Conservation (phyloP, 2,888 invertebrate species). For the Pachliopta kotzebuea region DNA sequence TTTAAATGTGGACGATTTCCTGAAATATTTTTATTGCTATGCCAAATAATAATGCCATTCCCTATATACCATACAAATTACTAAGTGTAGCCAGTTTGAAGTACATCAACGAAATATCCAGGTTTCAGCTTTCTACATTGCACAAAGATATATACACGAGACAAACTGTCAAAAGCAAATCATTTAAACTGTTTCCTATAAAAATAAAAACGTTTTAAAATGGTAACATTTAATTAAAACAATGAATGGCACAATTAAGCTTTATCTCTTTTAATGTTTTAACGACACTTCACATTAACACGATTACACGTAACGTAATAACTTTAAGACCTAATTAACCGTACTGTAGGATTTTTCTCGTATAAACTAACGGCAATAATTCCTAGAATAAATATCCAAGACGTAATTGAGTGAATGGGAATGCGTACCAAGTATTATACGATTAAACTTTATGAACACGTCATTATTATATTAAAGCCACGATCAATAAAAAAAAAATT, state of each 20-base stretch:
- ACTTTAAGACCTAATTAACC: neutral
- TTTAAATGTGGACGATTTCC: conserved; percentile 19
- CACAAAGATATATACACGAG: neutral
- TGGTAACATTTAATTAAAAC: too few species aligned
- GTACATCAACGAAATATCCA: neutral
- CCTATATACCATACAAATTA: neutral
- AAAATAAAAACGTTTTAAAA: neutral
- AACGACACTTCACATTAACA: neutral
- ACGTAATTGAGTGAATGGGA: neutral
- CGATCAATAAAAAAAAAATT: too few species aligned
- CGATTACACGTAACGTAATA: neutral
- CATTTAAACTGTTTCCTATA: too few species aligned
- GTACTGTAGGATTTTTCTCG: neutral
- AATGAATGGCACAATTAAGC: too few species aligned
- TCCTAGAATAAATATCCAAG: neutral
- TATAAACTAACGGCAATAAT: neutral
- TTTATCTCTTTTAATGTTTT: neutral
- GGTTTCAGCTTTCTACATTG: neutral
- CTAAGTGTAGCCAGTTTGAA: neutral
- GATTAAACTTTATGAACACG: neutral
- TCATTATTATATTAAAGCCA: neutral
- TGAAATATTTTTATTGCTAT: conserved; percentile 16
- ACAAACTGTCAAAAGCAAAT: too few species aligned
- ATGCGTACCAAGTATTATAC: neutral
- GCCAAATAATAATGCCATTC: neutral